Percentiles rank a stretch among this genome's conserved stretches.
These are phyloP conservation scores for Thalassarche chlororhynchos DNA, from an alignment of 2,113 vertebrate genomes.

Conservation along the genomic window DNA sequence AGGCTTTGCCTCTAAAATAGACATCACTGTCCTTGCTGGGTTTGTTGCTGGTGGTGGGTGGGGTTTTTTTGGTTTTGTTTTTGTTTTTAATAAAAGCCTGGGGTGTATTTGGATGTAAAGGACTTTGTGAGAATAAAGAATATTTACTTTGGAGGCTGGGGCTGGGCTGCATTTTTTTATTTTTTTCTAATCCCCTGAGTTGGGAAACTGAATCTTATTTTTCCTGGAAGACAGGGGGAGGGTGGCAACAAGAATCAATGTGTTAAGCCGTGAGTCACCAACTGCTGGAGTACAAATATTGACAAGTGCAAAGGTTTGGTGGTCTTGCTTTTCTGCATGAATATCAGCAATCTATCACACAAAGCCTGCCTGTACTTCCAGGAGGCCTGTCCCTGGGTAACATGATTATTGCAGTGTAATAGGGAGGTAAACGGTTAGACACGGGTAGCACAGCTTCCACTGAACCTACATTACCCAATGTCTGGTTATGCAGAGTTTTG, in stretches of 20 bases:
- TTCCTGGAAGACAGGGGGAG: constrained; percentile 53
- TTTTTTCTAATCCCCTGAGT: not conserved
- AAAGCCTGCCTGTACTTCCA: not conserved
- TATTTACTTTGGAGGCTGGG: constrained; percentile 28
- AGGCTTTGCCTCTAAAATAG: not conserved
- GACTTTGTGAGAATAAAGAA: not conserved
- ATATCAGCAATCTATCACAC: constrained; percentile 8
- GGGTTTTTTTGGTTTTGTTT: not conserved
- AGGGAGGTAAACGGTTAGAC: not conserved
- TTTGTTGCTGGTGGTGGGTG: not conserved
- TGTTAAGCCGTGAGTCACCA: constrained; percentile 41
- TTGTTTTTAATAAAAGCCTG: not conserved
- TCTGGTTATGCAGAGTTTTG: not conserved
- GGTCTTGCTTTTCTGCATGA: constrained; percentile 48
- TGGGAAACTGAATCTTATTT: constrained; percentile 45
- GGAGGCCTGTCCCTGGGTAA: not conserved
- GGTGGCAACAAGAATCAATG: constrained; percentile 32
- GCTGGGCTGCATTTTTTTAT: not conserved
- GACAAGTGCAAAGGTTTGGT: constrained; percentile 63
- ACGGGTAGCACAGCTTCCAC: not conserved
- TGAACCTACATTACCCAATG: not conserved
- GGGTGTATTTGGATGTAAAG: not conserved
- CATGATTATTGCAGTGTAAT: not conserved
- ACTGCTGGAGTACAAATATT: constrained; percentile 58
- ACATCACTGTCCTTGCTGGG: not conserved